A percentile compares a stretch with the other conserved stretches of the same genome.
Conservation (phyloP, 2,113 vertebrate species). For the Callipepla californica region DNA sequence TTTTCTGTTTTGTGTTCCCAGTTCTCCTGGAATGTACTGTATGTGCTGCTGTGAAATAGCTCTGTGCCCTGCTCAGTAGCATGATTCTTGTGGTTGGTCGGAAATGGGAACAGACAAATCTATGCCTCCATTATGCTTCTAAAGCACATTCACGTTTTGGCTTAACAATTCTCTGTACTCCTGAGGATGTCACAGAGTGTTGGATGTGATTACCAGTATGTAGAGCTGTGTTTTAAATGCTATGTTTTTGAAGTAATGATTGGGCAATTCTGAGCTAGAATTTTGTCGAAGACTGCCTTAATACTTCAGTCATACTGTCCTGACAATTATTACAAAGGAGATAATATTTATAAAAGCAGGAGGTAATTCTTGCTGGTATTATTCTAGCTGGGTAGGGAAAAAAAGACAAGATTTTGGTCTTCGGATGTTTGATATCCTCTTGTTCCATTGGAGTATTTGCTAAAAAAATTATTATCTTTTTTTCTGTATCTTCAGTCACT, state of each 20-base stretch:
- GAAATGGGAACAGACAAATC: neutral
- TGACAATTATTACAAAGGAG: neutral
- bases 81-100: neutral
- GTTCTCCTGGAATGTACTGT: neutral
- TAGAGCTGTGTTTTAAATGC: neutral
- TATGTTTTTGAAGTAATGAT: neutral
- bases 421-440: neutral
- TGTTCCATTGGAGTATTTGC: slow-evolving; percentile 2
- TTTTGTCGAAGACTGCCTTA: rapidly evolving
- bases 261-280: neutral
- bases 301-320: neutral
- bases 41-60: neutral
- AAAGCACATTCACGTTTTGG: neutral
- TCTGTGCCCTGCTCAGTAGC: neutral
- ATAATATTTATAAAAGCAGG: neutral
- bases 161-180: neutral
- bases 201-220: neutral
- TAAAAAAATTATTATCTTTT: neutral
- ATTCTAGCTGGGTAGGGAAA: neutral
- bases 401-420: neutral
- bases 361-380: neutral
- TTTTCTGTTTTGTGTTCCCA: neutral
- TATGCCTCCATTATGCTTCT: neutral
- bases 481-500: neutral
- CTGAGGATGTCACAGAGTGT: neutral